Base-by-base conservation (phyloP, 2,113 vertebrate genomes). In the Podarcis muralis region DNA sequence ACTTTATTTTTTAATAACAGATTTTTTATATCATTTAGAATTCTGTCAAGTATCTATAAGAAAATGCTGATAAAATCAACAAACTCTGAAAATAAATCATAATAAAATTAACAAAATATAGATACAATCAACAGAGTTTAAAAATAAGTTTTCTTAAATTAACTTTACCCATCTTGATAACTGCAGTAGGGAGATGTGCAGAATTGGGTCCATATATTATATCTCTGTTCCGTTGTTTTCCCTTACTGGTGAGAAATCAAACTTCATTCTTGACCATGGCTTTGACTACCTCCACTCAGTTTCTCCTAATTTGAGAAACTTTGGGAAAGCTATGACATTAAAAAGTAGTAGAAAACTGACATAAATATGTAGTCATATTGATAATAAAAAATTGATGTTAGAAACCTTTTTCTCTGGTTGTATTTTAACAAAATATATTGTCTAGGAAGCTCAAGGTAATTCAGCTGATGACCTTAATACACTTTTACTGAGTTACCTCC, bases 401-500 rank as follows among this genome's bases (percentile, higher is more conserved):
- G 35, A 62, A 62, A 62, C 59, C 16, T 62, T 15, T 18, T 35
- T 4, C n/a, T n/a, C 4, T 65, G 30, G 72, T n/a, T 65, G 12
- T 20, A 57, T 43, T 65, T n/a, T 40, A 25, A 43, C 59, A n/a
- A 76, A 20, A 53, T 79, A 30, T 8, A 12, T 53, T 30, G 23
- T 35, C 35, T n/a, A n/a, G 35, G 62, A 68, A 48, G n/a, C 59
- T 66, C 8, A 12, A 65, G 3, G 30, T 9, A 59, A 6, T 30
- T 5, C 48, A 30, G 12, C 32, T 30, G 57, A 22, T 30, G 59
- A 12, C 57, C 74, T 48, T 37, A 30, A 65, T 65, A 6, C 23
- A 37, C 15, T 35, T 15, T 71, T 7, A n/a, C 86, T 92, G 69
- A 83, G 69, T 90, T 90, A 72, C 0, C 77, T 90, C 86, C 86